phyloP scores from a whole-genome alignment of 1,140 invertebrate species.

The Centruroides sculpturatus region DNA sequence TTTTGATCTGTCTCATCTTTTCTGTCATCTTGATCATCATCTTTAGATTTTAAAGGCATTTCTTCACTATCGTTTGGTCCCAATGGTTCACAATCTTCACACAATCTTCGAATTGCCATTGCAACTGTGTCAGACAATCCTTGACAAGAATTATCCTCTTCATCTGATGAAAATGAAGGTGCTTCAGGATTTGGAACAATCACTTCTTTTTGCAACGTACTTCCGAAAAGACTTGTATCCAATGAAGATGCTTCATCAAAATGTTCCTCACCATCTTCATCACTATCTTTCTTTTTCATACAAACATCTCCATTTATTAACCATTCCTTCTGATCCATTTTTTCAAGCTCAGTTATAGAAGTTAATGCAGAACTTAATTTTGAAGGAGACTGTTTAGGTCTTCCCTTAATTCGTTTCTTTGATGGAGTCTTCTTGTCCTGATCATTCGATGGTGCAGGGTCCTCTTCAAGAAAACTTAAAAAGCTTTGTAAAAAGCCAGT shows the following conservation, averaged over 20 bases:
- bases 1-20: too few species aligned
- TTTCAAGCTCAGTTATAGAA: too few species aligned
- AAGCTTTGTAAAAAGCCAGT: slow-evolving; percentile 15
- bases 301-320: too few species aligned
- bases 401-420: too few species aligned
- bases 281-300: neutral
- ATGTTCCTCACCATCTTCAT: slow-evolving; percentile 7
- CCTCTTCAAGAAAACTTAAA: slow-evolving; percentile 15
- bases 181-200: slow-evolving; percentile 15
- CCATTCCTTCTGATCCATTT: too few species aligned
- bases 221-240: slow-evolving; percentile 6
- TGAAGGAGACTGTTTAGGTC: too few species aligned
- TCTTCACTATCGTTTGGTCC: neutral
- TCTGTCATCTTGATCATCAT: too few species aligned
- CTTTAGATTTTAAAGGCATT: too few species aligned
- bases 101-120: slow-evolving; percentile 16
- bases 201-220: slow-evolving; percentile 9
- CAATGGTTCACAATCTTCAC: slow-evolving; percentile 12
- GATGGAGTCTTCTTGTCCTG: neutral
- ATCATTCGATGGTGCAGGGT: neutral
- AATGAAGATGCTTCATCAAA: slow-evolving; percentile 12
- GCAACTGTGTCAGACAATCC: slow-evolving; percentile 14
- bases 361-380: too few species aligned
- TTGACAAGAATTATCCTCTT: slow-evolving; percentile 13
- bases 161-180: slow-evolving; percentile 17